Evolutionary conservation across 2,113 vertebrate species (phyloP), one percentile per base, ranked within the genome.

Genomic region (Pseudolaguvia tuberculata): DNA sequence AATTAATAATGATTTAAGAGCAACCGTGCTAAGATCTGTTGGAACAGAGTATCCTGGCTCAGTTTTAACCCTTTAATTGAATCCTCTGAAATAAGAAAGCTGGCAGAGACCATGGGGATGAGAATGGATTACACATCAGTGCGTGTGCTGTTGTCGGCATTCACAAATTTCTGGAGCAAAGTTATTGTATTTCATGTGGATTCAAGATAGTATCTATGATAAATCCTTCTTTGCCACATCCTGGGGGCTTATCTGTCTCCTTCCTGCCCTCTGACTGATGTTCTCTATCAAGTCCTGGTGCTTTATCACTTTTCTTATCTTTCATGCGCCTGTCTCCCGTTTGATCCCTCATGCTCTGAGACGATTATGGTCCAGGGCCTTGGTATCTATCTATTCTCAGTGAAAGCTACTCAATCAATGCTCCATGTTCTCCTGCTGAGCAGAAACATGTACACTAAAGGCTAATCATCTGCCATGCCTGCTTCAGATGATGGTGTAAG

Each of bases 121-220:
- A 62, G 51, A 70, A 70, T 70, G 51, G 66, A 76, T 76, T 70
- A 61, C 53, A 45, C 35, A 56, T 27, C 42, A 23, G 39, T 13
- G 59, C 14, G 29, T 52, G 65, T 70, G 50, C 65, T 58, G 69
- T 80, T 58, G 55, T 72, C 62, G 47, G 79, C 70, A 59, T 31
- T 31, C 62, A 69, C 27, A n/a, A 17, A 42, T 47, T 50, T 53
- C 68, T 61, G 62, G 48, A 51, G 70, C 21, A 58, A 63, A 55
- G 47, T n/a, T 68, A 77, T 80, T 73, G 62, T 73, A 75, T 82
- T 80, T 80, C 66, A 29, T 69, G 25, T 12, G 58, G 50, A 68
- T 70, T 61, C 56, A 53, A 52, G 52, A 78, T 53, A 57, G 72
- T 45, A 14, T 45, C 20, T 66, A 53, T 70, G 67, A 79, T 71